A percentile compares a stretch with the other conserved stretches of the same genome.
Evolutionary conservation across 2,113 vertebrate species (phyloP).

Genomic region (Myiopsitta monachus): DNA sequence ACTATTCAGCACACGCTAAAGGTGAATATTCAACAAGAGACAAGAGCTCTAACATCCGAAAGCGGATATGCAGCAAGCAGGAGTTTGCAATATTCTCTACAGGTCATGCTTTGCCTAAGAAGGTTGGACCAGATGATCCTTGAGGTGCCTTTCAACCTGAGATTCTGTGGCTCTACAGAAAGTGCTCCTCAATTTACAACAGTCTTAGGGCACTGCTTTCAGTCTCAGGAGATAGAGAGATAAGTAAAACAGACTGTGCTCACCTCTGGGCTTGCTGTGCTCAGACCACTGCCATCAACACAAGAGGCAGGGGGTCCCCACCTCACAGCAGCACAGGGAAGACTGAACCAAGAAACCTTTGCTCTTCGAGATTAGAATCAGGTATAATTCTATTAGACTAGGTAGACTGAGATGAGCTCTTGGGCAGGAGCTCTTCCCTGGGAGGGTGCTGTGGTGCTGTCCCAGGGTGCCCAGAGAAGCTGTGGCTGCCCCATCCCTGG

Average conservation of each 20-base stretch:
- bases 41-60: background rate
- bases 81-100: background rate
- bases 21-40: background rate
- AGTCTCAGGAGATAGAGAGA: background rate
- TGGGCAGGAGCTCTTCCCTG: background rate
- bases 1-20: background rate
- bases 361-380: background rate
- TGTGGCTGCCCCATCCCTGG: background rate
- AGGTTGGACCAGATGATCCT: background rate
- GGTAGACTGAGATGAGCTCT: background rate
- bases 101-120: background rate
- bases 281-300: fast-evolving
- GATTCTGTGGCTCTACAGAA: background rate
- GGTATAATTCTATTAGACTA: background rate
- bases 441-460: background rate
- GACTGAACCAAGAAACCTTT: background rate
- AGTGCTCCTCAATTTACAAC: background rate
- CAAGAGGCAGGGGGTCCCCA: background rate
- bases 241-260: background rate
- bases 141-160: background rate
- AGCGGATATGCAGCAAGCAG: background rate
- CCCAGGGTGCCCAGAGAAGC: background rate
- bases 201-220: background rate
- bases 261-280: background rate
- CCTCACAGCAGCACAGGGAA: background rate